Conservation (phyloP, 1,140 invertebrate species). For the Adelges cooleyi region DNA sequence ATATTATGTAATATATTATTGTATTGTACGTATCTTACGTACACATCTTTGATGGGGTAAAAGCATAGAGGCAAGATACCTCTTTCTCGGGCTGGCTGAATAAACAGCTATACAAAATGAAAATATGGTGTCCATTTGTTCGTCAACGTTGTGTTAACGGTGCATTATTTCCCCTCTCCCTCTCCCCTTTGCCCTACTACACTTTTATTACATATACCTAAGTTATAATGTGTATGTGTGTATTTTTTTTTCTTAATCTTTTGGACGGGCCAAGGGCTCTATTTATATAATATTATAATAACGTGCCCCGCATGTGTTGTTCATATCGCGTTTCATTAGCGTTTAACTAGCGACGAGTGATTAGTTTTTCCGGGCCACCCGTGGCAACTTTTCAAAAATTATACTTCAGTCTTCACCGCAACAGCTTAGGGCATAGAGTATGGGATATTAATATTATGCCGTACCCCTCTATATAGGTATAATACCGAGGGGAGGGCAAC, state of each 20-base stretch:
- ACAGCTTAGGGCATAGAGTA: too few species aligned
- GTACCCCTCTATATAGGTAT: too few species aligned
- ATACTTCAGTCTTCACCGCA: too few species aligned
- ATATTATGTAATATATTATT: slow-evolving; percentile 1
- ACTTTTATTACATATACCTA: too few species aligned
- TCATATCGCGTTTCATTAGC: slow-evolving; percentile 25
- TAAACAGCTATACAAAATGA: neutral
- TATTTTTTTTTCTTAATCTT: neutral
- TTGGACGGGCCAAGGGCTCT: neutral
- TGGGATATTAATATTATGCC: too few species aligned
- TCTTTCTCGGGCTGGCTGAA: slow-evolving; percentile 27
- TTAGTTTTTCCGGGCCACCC: slow-evolving; percentile 25
- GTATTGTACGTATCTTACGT: too few species aligned
- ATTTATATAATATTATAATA: slow-evolving; percentile 27
- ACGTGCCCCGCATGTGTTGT: slow-evolving; percentile 2
- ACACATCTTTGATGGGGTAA: too few species aligned
- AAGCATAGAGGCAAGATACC: too few species aligned
- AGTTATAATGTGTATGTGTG: too few species aligned
- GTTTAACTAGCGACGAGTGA: slow-evolving; percentile 26
- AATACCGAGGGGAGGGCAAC: too few species aligned
- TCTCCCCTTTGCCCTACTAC: neutral
- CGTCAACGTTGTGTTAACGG: slow-evolving; percentile 10
- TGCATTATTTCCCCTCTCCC: neutral
- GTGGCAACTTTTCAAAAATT: slow-evolving; percentile 24
- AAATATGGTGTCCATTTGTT: slow-evolving; percentile 26